These are phyloP conservation scores for Baronia brevicornis DNA, from an alignment of 2,888 invertebrate species.

Conservation along the genomic window DNA sequence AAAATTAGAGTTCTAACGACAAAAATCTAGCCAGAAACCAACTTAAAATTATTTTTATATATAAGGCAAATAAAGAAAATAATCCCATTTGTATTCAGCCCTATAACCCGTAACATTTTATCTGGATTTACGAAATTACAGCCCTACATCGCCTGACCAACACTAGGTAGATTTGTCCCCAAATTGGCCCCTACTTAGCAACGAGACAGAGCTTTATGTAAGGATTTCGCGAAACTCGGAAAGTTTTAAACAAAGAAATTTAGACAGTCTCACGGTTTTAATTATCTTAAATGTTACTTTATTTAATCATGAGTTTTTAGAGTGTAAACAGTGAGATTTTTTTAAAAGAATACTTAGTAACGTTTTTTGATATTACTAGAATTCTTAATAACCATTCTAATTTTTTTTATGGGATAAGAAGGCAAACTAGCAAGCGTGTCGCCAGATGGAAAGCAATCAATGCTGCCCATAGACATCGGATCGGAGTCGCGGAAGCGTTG, in stretches of 20 bases:
- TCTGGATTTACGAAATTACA: constrained; percentile 13
- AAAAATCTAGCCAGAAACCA: too few relatives aligned
- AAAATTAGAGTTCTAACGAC: too few relatives aligned
- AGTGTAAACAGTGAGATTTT: constrained; percentile 4
- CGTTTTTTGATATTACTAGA: constrained; percentile 8
- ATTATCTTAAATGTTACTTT: constrained; percentile 20
- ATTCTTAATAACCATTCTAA: too few relatives aligned
- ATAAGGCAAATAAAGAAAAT: too few relatives aligned
- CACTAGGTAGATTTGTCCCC: constrained; percentile 10
- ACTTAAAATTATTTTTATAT: too few relatives aligned
- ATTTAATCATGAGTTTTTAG: constrained; percentile 14
- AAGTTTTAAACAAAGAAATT: constrained; percentile 18
- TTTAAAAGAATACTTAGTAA: constrained; percentile 4
- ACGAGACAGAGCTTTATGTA: constrained; percentile 16
- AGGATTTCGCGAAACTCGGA: constrained; percentile 13
- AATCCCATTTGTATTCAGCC: constrained; percentile 6
- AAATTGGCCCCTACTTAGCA: constrained; percentile 16
- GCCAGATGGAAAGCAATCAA: too few relatives aligned
- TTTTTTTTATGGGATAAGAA: too few relatives aligned
- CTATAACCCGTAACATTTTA: constrained; percentile 3
- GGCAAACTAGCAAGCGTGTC: too few relatives aligned
- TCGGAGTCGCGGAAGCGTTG: too few relatives aligned
- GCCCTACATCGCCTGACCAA: constrained; percentile 14
- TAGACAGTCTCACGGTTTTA: constrained; percentile 21
- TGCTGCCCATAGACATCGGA: too few relatives aligned